Evolutionary conservation across 2,888 invertebrate genomes (phyloP).

Genomic region (Colletes collaris): DNA sequence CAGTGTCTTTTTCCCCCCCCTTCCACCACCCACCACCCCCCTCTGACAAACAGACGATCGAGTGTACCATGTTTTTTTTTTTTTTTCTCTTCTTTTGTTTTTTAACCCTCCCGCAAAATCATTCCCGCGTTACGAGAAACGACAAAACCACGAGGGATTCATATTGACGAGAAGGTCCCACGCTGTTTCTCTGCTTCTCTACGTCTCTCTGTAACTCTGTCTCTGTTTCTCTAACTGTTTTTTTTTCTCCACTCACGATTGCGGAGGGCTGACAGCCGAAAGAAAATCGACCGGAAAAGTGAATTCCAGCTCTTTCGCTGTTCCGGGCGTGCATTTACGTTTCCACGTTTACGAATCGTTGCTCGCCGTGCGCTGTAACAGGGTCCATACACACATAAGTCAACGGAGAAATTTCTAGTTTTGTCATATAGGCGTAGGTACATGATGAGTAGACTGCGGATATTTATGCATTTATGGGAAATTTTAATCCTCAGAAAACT

Average conservation of each 20-base stretch:
- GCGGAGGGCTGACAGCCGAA: slow-evolving; percentile 36
- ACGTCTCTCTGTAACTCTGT: slow-evolving; percentile 25
- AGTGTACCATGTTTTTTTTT: slow-evolving; percentile 11
- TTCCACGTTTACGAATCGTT: slow-evolving; percentile 4
- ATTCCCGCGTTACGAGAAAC: slow-evolving; percentile 34
- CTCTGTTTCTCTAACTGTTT: slow-evolving; percentile 74
- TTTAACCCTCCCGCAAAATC: slow-evolving; percentile 7
- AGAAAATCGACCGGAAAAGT: slow-evolving; percentile 21
- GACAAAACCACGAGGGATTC: slow-evolving; percentile 46
- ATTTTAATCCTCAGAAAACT: too few species aligned
- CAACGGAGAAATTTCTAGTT: background rate
- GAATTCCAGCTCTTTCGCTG: slow-evolving; percentile 40
- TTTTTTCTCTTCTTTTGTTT: background rate
- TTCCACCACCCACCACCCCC: background rate
- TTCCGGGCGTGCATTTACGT: slow-evolving; percentile 1
- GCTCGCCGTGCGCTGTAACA: background rate
- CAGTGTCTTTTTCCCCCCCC: slow-evolving; percentile 20
- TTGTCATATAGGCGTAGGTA: background rate
- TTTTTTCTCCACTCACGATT: slow-evolving; percentile 44
- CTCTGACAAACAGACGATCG: slow-evolving; percentile 38
- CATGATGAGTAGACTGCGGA: too few species aligned
- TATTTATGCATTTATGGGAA: too few species aligned
- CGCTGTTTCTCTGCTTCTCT: slow-evolving; percentile 31
- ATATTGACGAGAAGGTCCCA: slow-evolving; percentile 46
- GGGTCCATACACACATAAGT: background rate